Percentiles rank a stretch among this genome's conserved stretches.
Evolutionary conservation across 1,140 invertebrate genomes (phyloP).

Genomic region (Mactra quadrangularis): DNA sequence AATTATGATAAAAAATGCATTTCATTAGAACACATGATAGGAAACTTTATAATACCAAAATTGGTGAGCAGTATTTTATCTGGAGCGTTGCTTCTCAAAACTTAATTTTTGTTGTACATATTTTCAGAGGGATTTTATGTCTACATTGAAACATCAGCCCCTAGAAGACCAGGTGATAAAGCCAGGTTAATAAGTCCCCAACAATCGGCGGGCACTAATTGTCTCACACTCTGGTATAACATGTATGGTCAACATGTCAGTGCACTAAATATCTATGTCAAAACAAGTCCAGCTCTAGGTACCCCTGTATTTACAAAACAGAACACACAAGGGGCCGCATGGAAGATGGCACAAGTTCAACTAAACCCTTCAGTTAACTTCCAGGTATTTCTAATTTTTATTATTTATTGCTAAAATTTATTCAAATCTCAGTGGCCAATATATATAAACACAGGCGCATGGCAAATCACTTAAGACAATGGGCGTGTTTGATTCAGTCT

Average conservation of each 20-base stretch:
- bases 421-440: no score
- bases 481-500: no score
- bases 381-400: constrained; percentile 61
- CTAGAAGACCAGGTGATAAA: constrained; percentile 70
- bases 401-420: no score
- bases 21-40: no score
- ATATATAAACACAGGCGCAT: no score
- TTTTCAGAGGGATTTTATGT: constrained; percentile 73
- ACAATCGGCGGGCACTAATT: constrained; percentile 50
- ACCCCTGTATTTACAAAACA: constrained; percentile 68
- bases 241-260: constrained; percentile 87
- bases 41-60: no score
- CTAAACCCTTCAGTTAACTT: constrained; percentile 63
- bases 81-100: no score
- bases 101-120: background rate
- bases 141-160: constrained; percentile 75
- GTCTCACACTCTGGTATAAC: constrained; percentile 88
- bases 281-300: constrained; percentile 56
- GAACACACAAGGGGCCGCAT: constrained; percentile 77
- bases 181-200: constrained; percentile 72
- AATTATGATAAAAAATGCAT: no score
- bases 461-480: no score
- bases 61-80: no score
- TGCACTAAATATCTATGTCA: constrained; percentile 74
- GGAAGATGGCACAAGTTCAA: constrained; percentile 74